Percentiles rank a stretch among this genome's conserved stretches.
Evolutionary conservation across 2,113 vertebrate species (phyloP).

Genomic region (Cryptomyrus ogoouensis): DNA sequence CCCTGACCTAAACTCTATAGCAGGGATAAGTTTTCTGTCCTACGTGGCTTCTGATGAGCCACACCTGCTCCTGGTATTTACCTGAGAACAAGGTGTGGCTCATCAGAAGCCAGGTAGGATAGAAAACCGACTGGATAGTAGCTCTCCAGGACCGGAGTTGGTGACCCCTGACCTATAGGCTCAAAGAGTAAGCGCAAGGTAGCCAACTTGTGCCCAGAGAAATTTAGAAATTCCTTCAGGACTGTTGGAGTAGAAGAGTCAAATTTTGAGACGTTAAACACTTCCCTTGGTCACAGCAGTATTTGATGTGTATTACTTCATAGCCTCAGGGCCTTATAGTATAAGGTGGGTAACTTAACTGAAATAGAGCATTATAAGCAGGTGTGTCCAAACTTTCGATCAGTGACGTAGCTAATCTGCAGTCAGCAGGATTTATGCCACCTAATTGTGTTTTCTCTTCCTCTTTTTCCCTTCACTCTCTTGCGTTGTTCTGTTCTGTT

Average conservation of each 20-base stretch:
- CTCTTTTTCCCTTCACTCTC: constrained; percentile 35
- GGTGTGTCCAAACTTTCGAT: neutral
- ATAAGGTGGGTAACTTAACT: neutral
- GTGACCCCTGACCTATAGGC: neutral
- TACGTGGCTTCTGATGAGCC: too few relatives aligned
- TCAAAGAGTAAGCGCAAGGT: neutral
- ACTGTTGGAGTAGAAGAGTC: neutral
- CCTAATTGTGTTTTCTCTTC: constrained; percentile 64
- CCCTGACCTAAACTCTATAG: neutral
- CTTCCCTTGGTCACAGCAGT: neutral
- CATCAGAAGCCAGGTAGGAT: too few relatives aligned
- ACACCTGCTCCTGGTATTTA: too few relatives aligned
- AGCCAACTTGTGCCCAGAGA: neutral
- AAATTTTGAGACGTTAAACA: neutral
- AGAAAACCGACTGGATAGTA: too few relatives aligned
- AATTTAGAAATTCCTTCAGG: neutral
- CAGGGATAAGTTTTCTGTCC: too few relatives aligned
- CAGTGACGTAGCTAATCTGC: neutral
- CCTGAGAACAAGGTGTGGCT: too few relatives aligned
- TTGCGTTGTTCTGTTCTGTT: constrained; percentile 22
- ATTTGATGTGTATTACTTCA: neutral
- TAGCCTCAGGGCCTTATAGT: neutral
- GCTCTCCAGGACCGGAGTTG: too few relatives aligned
- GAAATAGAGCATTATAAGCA: neutral
- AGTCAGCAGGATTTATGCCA: constrained; percentile 20